Evolutionary conservation across 2,888 invertebrate species (phyloP).

Genomic region (Sicus ferrugineus): DNA sequence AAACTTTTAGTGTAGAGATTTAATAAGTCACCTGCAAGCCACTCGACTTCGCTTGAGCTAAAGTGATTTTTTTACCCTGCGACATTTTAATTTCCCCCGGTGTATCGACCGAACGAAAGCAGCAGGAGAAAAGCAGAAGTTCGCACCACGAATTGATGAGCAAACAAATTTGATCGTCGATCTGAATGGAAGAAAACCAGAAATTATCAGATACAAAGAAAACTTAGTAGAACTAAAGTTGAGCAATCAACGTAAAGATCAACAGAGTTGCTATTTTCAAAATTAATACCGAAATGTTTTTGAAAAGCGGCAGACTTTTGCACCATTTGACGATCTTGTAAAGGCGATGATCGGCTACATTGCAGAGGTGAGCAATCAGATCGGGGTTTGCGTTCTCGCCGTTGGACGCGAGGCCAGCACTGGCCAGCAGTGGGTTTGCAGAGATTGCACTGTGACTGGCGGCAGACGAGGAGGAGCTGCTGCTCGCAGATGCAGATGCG

Average conservation of each 20-base stretch:
- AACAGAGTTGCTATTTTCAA: too few species aligned
- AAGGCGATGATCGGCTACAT: constrained; percentile 92
- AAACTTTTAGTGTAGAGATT: neutral
- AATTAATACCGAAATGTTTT: constrained; percentile 85
- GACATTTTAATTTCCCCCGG: constrained; percentile 86
- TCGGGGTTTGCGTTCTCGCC: constrained; percentile 78
- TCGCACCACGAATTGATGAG: constrained; percentile 98
- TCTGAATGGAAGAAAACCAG: too few species aligned
- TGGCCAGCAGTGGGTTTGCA: constrained; percentile 69
- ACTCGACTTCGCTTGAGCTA: constrained; percentile 63
- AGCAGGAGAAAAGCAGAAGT: constrained; percentile 88
- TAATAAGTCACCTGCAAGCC: constrained; percentile 65
- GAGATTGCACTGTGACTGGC: constrained; percentile 56
- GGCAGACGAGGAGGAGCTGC: constrained; percentile 51
- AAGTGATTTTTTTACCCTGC: constrained; percentile 62
- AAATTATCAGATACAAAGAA: neutral
- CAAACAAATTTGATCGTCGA: constrained; percentile 96
- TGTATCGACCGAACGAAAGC: constrained; percentile 90
- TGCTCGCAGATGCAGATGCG: constrained; percentile 39
- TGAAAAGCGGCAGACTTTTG: constrained; percentile 94
- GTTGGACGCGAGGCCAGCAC: constrained; percentile 65
- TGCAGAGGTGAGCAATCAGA: constrained; percentile 87
- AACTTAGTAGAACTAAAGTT: neutral
- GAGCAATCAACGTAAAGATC: too few species aligned
- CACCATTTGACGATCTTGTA: constrained; percentile 99